Percentiles rank a stretch among this genome's conserved stretches.
These are phyloP conservation scores for Sphenodon punctatus DNA, from an alignment of 2,797 vertebrate species.

Conservation along the genomic window DNA sequence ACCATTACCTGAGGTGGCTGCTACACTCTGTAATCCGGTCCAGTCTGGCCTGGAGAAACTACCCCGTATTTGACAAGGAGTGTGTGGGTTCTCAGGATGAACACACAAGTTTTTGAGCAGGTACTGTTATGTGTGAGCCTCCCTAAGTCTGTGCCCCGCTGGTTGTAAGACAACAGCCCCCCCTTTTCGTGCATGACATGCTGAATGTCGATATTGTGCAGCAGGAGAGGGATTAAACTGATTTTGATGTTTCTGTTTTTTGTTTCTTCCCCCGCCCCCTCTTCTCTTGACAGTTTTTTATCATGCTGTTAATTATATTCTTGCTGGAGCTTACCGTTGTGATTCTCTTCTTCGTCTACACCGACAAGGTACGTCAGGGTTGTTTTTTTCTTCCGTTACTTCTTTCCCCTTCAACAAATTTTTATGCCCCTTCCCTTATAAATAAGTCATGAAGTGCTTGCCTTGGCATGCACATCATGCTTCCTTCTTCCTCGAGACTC, in stretches of 20 bases:
- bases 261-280: slow-evolving; percentile 46
- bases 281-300: slow-evolving; percentile 89
- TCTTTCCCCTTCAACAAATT: slow-evolving; percentile 58
- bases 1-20: no score
- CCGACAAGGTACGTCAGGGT: slow-evolving; percentile 86
- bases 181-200: neutral
- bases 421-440: slow-evolving; percentile 54
- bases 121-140: no score
- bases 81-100: no score
- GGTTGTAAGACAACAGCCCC: neutral
- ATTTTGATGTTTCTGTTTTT: slow-evolving; percentile 42
- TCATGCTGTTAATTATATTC: slow-evolving; percentile 93
- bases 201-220: slow-evolving; percentile 12
- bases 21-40: no score
- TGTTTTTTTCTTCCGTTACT: slow-evolving; percentile 43
- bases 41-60: no score
- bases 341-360: slow-evolving; percentile 94
- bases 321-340: slow-evolving; percentile 91
- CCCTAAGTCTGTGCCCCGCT: neutral
- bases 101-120: no score
- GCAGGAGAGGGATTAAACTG: slow-evolving; percentile 35
- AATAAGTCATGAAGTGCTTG: slow-evolving; percentile 65
- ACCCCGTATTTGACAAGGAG: no score
- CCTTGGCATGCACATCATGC: slow-evolving; percentile 60
- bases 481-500: slow-evolving; percentile 52